These are phyloP conservation scores for Cephus cinctus DNA, from an alignment of 1,140 invertebrate genomes.

Conservation along the genomic window DNA sequence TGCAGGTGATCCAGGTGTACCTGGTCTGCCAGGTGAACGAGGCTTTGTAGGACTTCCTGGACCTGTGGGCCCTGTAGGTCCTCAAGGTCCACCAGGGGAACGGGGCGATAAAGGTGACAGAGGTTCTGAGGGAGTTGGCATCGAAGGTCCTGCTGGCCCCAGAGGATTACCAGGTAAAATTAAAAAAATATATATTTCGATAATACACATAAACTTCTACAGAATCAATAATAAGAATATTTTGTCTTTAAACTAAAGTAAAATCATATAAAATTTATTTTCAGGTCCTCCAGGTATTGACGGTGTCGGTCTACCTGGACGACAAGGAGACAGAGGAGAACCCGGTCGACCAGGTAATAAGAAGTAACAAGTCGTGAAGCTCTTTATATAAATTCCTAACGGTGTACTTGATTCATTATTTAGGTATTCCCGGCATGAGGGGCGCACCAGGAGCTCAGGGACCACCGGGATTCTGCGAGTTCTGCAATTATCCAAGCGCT, in stretches of 20 bases:
- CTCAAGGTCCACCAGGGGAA: constrained; percentile 60
- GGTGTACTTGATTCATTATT: constrained; percentile 10
- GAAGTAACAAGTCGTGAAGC: neutral
- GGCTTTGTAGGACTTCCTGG: constrained; percentile 69
- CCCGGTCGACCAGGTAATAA: constrained; percentile 62
- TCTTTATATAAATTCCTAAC: neutral
- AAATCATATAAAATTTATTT: constrained; percentile 4
- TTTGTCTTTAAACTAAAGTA: neutral
- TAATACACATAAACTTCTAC: neutral
- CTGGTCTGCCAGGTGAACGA: constrained; percentile 57
- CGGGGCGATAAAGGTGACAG: constrained; percentile 73
- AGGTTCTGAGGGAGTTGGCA: constrained; percentile 66
- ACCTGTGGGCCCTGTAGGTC: constrained; percentile 60
- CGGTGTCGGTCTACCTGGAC: constrained; percentile 61
- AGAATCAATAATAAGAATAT: neutral
- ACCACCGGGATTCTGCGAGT: constrained; percentile 64
- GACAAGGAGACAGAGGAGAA: constrained; percentile 65
- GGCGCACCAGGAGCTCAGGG: constrained; percentile 60
- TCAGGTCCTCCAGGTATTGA: constrained; percentile 63
- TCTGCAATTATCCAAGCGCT: constrained; percentile 52
- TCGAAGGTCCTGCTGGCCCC: constrained; percentile 68
- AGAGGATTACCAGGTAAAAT: constrained; percentile 63
- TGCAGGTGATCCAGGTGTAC: constrained; percentile 56
- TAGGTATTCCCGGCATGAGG: constrained; percentile 52
- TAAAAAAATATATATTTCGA: constrained; percentile 1